Base-by-base conservation (phyloP, 2,797 vertebrate species). In the Scolopax bukidnonensis region DNA sequence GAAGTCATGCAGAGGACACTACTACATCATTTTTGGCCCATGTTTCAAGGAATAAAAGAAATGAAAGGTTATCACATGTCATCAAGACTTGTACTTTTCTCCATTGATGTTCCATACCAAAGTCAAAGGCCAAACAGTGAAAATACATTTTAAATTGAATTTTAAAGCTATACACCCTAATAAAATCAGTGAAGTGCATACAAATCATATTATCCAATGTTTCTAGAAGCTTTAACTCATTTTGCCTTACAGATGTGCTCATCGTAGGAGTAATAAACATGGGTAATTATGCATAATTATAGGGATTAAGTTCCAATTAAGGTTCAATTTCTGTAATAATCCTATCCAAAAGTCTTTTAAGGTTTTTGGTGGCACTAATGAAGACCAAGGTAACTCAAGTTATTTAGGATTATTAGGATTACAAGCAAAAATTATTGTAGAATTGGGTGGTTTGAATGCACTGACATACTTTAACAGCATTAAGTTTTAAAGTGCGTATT, bases 231-330 rank as follows among this genome's bases (percentile, higher is more conserved):
- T 95, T 97, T 97, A 96, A 94, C 71, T 95, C 54, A 95, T 80
- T 93, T 92, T 97, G 68, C 56, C 65, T 96, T 94, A 91, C 83
- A 97, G 88, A 32, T 92, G 45, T 90, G 50, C 90, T 98, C 81
- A 92, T 97, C 0, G 2, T 92, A 97, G 76, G 83, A 97, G 95
- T 95, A 97, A 97, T 98, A 98, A 97, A 98, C 96, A 97, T 16
- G 7, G 73, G 59, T 93, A 98, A 97, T 98, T 98, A 97, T 94
- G 92, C 90, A 96, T 97, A 97, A 98, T 98, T 98, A 97, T 92
- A 95, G 80, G 97, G 95, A 98, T 98, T 98, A 97, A 95, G 78
- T 94, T 97, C 79, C 89, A 98, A 97, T 98, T 98, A 98, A 97
- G 33, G 70, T 87, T 97, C 89, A 97, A 94, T 97, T 97, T 97